A percentile compares a stretch with the other conserved stretches of the same genome.
These are phyloP conservation scores for Acanthurus lineatus DNA, from an alignment of 2,797 vertebrate species.

Conservation along the genomic window DNA sequence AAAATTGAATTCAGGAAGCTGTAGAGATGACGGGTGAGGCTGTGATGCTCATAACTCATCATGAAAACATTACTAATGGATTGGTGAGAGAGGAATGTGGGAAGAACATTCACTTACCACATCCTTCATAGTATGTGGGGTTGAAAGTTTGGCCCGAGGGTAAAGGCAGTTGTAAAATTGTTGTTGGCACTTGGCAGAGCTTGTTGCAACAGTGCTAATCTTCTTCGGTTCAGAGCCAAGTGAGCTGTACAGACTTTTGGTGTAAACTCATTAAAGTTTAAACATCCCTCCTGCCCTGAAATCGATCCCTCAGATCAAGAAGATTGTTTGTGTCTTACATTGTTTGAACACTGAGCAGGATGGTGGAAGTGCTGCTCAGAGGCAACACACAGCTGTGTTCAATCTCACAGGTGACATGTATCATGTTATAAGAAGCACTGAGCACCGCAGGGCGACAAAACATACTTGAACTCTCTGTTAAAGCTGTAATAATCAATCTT, in stretches of 20 bases:
- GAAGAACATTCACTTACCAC: background rate
- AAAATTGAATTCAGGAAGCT: slow-evolving; percentile 25
- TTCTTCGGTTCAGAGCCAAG: background rate
- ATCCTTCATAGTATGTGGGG: background rate
- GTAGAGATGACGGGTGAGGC: background rate
- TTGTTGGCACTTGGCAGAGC: background rate
- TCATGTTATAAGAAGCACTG: background rate
- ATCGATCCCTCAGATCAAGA: background rate
- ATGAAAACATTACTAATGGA: background rate
- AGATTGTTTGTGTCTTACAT: background rate
- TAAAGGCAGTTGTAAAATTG: background rate
- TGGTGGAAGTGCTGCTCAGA: background rate
- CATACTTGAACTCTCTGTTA: slow-evolving; percentile 5
- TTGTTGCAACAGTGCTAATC: background rate
- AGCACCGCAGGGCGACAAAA: background rate
- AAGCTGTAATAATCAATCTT: background rate
- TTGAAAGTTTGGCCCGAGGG: background rate
- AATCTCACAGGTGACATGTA: background rate
- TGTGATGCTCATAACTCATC: slow-evolving; percentile 2
- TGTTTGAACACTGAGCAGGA: background rate
- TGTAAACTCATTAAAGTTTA: background rate
- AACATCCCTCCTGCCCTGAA: background rate
- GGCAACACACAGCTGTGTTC: background rate
- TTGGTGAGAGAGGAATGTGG: background rate
- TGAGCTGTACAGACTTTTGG: background rate